Evolutionary conservation across 2,888 invertebrate species (phyloP).

Genomic region (Lochmaea crataegi): DNA sequence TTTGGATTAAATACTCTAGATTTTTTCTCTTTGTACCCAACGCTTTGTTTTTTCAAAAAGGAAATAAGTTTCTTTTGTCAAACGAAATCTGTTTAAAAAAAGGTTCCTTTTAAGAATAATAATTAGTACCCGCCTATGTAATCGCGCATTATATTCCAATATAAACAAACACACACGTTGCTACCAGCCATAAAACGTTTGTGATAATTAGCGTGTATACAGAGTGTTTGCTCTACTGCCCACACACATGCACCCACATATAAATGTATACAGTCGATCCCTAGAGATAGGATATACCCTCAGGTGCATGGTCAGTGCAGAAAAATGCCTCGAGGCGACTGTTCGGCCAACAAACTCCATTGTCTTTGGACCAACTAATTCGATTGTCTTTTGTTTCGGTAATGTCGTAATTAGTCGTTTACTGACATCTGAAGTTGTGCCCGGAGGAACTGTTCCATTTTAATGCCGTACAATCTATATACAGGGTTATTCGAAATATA

Average conservation of each 20-base stretch:
- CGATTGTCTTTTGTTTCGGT: constrained; percentile 39
- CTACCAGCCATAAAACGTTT: constrained; percentile 14
- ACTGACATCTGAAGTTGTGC: background rate
- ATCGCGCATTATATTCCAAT: constrained; percentile 33
- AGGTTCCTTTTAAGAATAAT: constrained; percentile 47
- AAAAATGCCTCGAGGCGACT: constrained; percentile 24
- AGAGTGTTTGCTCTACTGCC: constrained; percentile 52
- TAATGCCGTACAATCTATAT: no score
- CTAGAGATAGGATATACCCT: constrained; percentile 33
- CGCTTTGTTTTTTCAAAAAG: no score
- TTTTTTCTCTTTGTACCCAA: no score
- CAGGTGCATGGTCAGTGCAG: constrained; percentile 40
- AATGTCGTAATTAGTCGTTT: constrained; percentile 17
- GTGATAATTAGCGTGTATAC: constrained; percentile 57
- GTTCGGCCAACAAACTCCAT: constrained; percentile 18
- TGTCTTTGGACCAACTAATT: constrained; percentile 38
- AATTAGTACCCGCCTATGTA: constrained; percentile 38
- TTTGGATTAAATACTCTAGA: no score
- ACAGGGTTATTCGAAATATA: no score
- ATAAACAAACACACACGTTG: constrained; percentile 10
- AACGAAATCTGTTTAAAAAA: no score
- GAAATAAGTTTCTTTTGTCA: no score
- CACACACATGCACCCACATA: constrained; percentile 37
- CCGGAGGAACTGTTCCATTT: background rate
- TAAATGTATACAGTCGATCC: constrained; percentile 12